Conservation (phyloP, 1,140 invertebrate genomes). For the Dolichoris vasculosae region DNA sequence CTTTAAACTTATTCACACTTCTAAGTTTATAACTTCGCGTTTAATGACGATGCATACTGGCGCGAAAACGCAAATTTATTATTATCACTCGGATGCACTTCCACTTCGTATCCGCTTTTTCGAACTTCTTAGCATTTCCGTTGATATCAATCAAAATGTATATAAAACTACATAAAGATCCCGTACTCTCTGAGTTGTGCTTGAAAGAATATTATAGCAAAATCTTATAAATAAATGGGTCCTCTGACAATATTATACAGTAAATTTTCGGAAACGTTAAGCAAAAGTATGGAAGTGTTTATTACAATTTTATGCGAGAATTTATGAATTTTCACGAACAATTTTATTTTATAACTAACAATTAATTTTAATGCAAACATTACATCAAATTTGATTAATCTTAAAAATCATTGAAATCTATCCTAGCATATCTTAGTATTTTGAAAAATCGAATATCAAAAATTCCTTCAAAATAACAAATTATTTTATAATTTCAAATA, state of each 20-base stretch:
- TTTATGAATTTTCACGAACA: background rate
- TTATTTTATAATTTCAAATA: background rate
- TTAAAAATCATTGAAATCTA: background rate
- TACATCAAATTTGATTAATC: background rate
- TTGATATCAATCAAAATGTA: slow-evolving; percentile 48
- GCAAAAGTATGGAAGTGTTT: background rate
- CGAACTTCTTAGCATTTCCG: background rate
- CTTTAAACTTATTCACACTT: slow-evolving; percentile 50
- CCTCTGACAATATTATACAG: background rate
- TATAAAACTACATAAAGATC: background rate
- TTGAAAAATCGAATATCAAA: background rate
- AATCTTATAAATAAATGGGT: background rate
- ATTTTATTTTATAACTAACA: background rate
- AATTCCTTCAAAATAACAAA: background rate
- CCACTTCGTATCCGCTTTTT: slow-evolving; percentile 21
- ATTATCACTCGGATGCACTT: slow-evolving; percentile 54
- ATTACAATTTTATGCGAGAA: background rate
- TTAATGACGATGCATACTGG: slow-evolving; percentile 68
- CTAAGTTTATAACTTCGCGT: slow-evolving; percentile 60
- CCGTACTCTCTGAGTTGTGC: background rate
- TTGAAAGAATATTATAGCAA: background rate
- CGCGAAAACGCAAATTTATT: slow-evolving; percentile 63
- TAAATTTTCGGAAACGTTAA: background rate
- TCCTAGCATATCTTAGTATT: background rate
- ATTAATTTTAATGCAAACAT: background rate